Percentiles rank a stretch among this genome's conserved stretches.
Conservation (phyloP, 1,140 invertebrate species). For the Oryctes rhinoceros region DNA sequence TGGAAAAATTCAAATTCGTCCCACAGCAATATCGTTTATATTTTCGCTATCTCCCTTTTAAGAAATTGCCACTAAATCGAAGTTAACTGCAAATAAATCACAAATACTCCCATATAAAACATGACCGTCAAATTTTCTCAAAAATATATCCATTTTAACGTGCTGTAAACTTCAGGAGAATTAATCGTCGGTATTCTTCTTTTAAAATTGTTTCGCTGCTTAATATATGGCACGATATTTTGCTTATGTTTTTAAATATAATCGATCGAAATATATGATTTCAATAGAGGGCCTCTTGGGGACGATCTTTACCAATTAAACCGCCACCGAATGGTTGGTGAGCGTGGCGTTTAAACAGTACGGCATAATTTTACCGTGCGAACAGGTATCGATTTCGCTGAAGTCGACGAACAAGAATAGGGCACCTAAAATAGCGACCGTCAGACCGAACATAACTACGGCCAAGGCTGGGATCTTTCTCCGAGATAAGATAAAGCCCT, state of each 20-base stretch:
- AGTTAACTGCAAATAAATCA: not conserved
- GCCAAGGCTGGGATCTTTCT: conserved; percentile 78
- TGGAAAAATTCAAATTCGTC: no score
- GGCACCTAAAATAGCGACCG: conserved; percentile 67
- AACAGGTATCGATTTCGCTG: conserved; percentile 57
- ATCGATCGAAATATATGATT: not conserved
- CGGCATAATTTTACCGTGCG: conserved; percentile 57
- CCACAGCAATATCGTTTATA: no score
- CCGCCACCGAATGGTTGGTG: not conserved
- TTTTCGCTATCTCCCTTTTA: no score
- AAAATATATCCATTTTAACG: not conserved
- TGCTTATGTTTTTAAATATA: not conserved
- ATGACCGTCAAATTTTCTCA: not conserved
- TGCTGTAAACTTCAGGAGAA: conserved; percentile 22
- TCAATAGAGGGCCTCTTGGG: not conserved
- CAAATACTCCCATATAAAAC: not conserved
- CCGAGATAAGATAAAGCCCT: conserved; percentile 72
- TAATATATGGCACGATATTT: not conserved
- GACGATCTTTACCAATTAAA: conserved; percentile 18
- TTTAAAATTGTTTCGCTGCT: not conserved
- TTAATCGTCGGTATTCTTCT: not conserved
- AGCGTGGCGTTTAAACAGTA: conserved; percentile 51
- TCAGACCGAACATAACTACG: conserved; percentile 74
- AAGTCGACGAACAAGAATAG: conserved; percentile 58
- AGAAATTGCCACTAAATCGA: no score